Percentiles rank a stretch among this genome's conserved stretches.
These are phyloP conservation scores for Sinosuthora webbiana DNA, from an alignment of 2,113 vertebrate species.

Conservation along the genomic window DNA sequence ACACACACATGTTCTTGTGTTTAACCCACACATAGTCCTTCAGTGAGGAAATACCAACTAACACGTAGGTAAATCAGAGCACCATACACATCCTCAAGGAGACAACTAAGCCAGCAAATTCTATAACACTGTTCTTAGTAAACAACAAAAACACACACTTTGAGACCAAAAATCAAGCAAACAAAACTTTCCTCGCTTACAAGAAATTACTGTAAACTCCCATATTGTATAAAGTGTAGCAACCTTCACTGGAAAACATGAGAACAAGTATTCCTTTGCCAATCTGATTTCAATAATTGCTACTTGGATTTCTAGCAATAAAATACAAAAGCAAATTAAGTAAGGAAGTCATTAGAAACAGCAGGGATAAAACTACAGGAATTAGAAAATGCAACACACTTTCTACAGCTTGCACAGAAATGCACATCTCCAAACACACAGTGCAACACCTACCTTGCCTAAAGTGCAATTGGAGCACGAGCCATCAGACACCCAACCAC, in stretches of 20 bases:
- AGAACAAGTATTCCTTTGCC: neutral
- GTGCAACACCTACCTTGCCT: constrained; percentile 73
- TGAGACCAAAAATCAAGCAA: neutral
- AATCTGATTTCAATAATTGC: neutral
- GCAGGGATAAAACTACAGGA: neutral
- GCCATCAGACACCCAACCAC: constrained; percentile 70
- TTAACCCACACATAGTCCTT: neutral
- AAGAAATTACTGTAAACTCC: neutral
- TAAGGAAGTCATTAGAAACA: neutral
- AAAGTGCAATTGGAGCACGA: constrained; percentile 69
- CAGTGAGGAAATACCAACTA: neutral
- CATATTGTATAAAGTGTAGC: neutral
- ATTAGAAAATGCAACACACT: neutral
- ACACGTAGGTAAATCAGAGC: neutral
- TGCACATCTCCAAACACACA: fast-evolving
- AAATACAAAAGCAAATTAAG: neutral
- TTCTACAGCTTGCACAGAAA: neutral
- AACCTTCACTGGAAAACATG: neutral
- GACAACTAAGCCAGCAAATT: neutral
- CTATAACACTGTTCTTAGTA: neutral
- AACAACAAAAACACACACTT: neutral
- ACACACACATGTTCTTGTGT: neutral
- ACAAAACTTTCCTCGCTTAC: neutral
- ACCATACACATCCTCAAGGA: neutral
- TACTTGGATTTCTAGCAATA: neutral